These are phyloP conservation scores for Pseudochirops corinnae DNA, from an alignment of 2,797 vertebrate species.

Conservation along the genomic window DNA sequence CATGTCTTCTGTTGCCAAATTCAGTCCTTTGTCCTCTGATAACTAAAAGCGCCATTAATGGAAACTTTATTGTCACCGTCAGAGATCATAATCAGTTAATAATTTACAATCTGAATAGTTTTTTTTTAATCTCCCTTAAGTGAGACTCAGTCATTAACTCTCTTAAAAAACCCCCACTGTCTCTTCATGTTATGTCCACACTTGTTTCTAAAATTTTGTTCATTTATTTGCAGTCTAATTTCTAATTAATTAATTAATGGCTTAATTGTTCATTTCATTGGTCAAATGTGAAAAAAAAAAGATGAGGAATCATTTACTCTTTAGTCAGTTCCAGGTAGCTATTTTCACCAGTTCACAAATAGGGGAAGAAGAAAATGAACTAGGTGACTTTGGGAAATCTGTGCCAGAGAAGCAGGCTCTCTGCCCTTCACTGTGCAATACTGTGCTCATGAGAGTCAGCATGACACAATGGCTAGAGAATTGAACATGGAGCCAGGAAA, in stretches of 20 bases:
- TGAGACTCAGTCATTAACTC: not conserved
- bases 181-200: not conserved
- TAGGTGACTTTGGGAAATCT: not conserved
- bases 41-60: not conserved
- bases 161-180: not conserved
- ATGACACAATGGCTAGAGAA: not conserved
- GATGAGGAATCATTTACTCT: not conserved
- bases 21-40: not conserved
- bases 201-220: not conserved
- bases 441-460: not conserved
- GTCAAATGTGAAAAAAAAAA: not conserved
- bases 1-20: not conserved
- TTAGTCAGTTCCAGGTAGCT: not conserved
- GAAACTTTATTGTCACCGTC: not conserved
- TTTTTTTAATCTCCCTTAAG: not conserved
- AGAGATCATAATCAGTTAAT: not conserved
- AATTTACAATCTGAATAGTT: not conserved
- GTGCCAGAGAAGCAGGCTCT: not conserved
- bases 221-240: not conserved
- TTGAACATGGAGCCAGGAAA: not conserved
- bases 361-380: not conserved
- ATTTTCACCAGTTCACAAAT: not conserved
- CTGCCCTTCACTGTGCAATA: not conserved
- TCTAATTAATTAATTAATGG: not conserved
- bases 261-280: not conserved